Evolutionary conservation across 37 sponge, comb jelly and placozoan species (phyloP), one percentile per base, ranked within the genome.

Genomic region (Amphimedon queenslandica): DNA sequence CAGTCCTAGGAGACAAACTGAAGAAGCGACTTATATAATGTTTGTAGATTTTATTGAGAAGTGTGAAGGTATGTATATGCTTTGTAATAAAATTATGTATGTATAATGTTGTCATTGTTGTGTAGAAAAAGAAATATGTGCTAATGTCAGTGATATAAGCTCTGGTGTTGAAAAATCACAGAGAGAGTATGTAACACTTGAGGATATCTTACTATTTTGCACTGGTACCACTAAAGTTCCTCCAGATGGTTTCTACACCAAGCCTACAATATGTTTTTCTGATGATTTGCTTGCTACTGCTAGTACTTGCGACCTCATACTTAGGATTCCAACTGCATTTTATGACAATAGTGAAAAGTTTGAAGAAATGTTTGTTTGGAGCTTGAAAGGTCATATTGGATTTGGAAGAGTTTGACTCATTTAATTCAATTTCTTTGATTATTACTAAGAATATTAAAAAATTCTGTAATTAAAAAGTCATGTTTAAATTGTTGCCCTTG

Each of bases 1-100:
- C 3, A 40, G 47, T 10, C 71, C 42, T 11, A 13, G 40, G 23
- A 2, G 71, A 42, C 47, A 23, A 5, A 40, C 23, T 25, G 71
- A 70, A 13, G 71, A 70, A 41, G 43, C 40, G n/a, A 16, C 51
- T 4, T 70, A 29, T 24, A 70, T 70, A 13, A 28, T 29, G 4
- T 70, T 70, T 40, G 40, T 37, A 40, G 71, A 70, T 42, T 70
- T 40, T 41, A n/a, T 70, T 4, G 71, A 70, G 25, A 42, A 42
- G 40, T 70, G 71, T 41, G 71, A 70, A 70, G 71, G 71, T 70
- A 70, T 47, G 53, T 8, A n/a, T 70, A 21, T 41, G 40, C 6
- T 63, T 31, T 18, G 16, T 18, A 63, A 11, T 66, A 31, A n/a
- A n/a, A 29, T 34, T 37, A 37, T 8, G 25, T 66, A 27, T 31